These are phyloP conservation scores for Pangasianodon hypophthalmus DNA, from an alignment of 2,113 vertebrate species.

Conservation along the genomic window DNA sequence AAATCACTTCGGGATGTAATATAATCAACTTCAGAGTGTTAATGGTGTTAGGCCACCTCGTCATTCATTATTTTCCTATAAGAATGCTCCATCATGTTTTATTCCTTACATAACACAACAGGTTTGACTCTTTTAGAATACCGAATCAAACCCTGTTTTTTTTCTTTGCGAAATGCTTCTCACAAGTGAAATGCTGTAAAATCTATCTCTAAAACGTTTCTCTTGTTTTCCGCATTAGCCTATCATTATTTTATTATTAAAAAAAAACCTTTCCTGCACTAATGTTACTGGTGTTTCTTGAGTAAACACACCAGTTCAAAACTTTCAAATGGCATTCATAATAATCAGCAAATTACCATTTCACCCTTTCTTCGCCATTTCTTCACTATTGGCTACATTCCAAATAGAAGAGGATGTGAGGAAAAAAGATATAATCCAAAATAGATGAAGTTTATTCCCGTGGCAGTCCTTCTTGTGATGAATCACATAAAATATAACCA, in stretches of 20 bases:
- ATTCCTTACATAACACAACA: neutral
- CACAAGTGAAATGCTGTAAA: neutral
- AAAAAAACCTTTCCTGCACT: neutral
- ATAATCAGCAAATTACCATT: neutral
- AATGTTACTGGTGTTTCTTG: neutral
- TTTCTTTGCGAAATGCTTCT: neutral
- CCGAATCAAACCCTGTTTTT: neutral
- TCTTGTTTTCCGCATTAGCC: slow-evolving; percentile 35
- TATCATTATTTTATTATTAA: slow-evolving; percentile 2
- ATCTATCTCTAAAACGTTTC: neutral
- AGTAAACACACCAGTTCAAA: neutral
- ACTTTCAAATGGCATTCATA: slow-evolving; percentile 4
- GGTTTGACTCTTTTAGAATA: neutral
- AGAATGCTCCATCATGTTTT: neutral
- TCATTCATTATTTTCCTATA: neutral
- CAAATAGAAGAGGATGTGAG: slow-evolving; percentile 3
- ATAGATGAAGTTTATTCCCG: slow-evolving; percentile 12
- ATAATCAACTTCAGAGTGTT: neutral
- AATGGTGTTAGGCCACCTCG: neutral
- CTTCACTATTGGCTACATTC: neutral
- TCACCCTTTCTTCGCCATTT: neutral
- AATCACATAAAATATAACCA: neutral
- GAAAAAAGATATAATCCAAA: slow-evolving; percentile 17
- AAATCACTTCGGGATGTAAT: neutral
- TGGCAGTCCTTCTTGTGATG: neutral